Base-by-base conservation (phyloP, 2,888 invertebrate genomes). In the Tachina fera region DNA sequence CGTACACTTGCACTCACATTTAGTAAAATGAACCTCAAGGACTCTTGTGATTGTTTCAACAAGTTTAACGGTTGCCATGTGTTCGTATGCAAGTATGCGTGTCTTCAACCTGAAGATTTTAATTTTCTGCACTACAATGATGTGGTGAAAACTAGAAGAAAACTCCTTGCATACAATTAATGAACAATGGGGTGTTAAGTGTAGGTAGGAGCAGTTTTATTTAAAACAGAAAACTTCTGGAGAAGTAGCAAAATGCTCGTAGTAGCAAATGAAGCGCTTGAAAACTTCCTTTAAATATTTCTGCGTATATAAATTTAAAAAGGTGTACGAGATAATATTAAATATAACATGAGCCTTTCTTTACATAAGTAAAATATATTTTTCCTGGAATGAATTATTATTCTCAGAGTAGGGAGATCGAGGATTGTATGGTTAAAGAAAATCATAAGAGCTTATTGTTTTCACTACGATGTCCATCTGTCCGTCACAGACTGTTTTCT, bases 21-120 rank as follows among this genome's bases (percentile, higher is more conserved):
- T 31, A 61, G 67, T 39, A 63, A 80, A 80, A 49, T 60, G 53
- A 58, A 58, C 41, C 67, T 67, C 19, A 80, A 84, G 84, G 60
- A 61, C 84, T 72, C 80, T 80, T 80, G 60, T 72, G 72, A 76
- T 80, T 84, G 80, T 80, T 68, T 72, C 60, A 65, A 80, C 80
- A 79, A 83, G 74, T 63, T 43, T 9, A 6, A 16, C 31, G n/a
- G 58, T 22, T 51, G 8, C 53, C 3, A 45, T 53, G 9, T 53
- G 10, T 39, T 53, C 19, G 58, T 71, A 9, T 72, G 9, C 31
- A 31, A 45, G 10, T 41, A 19, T 49, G 63, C 5, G 31, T 19
- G 13, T 56, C 16, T 19, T 45, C 22, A 76, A 14, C 10, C 31
- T 31, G 19, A 53, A 43, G 43, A 63, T 43, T 43, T 8, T 19